Conservation (phyloP, 2,888 invertebrate genomes). For the Pachymerium ferrugineum region DNA sequence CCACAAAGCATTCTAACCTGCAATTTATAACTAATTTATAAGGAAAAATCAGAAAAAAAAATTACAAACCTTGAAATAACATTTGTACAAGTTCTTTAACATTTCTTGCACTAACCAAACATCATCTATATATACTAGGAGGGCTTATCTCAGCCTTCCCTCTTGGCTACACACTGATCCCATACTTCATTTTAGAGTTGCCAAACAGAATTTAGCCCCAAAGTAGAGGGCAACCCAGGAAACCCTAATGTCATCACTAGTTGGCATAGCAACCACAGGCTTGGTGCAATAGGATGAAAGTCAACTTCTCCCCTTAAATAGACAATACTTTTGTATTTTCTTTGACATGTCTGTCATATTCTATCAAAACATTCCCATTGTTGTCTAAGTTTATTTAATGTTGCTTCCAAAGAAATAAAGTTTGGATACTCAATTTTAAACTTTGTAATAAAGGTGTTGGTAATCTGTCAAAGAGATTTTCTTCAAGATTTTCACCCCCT, state of each 20-base stretch:
- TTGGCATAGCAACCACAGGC: constrained; percentile 7
- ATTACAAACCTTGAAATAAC: not conserved
- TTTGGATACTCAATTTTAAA: not conserved
- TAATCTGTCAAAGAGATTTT: not conserved
- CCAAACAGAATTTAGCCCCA: not conserved
- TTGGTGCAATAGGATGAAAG: constrained; percentile 9
- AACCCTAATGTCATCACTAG: constrained; percentile 1
- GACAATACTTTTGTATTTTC: constrained; percentile 18
- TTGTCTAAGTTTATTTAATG: not conserved
- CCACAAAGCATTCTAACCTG: not conserved
- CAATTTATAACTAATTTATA: not conserved
- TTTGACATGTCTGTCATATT: not conserved
- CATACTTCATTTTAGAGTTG: constrained; percentile 20
- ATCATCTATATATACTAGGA: not conserved
- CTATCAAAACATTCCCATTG: not conserved
- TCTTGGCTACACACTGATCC: constrained; percentile 13
- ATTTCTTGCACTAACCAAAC: not conserved
- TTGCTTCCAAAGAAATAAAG: not conserved
- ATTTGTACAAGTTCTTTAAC: not conserved
- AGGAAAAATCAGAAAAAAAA: not conserved
- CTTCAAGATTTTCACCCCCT: not conserved
- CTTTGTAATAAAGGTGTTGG: not conserved
- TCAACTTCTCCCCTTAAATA: not conserved
- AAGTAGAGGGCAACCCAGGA: constrained; percentile 1
- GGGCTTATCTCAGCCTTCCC: not conserved